These are phyloP conservation scores for Neomonachus schauinslandi DNA, from an alignment of 2,113 vertebrate species.

Conservation along the genomic window DNA sequence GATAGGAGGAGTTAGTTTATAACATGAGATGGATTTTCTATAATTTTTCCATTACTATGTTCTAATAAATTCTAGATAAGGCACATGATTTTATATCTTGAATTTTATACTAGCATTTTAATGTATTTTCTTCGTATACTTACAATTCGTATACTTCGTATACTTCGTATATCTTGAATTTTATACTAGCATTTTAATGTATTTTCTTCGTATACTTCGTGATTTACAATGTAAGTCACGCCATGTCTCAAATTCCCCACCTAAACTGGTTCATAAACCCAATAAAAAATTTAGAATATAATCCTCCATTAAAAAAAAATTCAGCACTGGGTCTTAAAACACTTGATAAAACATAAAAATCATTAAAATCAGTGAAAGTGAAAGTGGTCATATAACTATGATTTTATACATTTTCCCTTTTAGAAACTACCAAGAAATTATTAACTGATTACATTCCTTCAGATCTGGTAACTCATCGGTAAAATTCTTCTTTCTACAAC, in stretches of 20 bases:
- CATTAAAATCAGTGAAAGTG: not conserved
- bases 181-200: not conserved
- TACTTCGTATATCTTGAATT: not conserved
- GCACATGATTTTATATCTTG: not conserved
- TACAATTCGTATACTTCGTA: too few relatives aligned
- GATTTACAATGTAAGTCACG: not conserved
- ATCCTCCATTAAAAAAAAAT: not conserved
- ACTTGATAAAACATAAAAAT: not conserved
- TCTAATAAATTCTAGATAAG: not conserved
- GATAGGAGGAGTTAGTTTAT: not conserved
- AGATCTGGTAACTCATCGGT: not conserved
- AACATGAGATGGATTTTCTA: not conserved
- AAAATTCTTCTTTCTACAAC: not conserved
- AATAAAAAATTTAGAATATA: not conserved
- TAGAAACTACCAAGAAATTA: not conserved
- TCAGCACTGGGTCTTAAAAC: not conserved
- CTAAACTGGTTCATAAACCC: not conserved
- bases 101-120: not conserved
- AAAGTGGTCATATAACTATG: not conserved
- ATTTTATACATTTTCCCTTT: not conserved
- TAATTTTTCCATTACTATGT: not conserved
- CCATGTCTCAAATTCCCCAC: not conserved
- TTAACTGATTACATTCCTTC: not conserved
- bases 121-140: not conserved
- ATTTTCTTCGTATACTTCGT: not conserved